phyloP scores from a whole-genome alignment of 2,113 vertebrate species.

The Bubo scandiacus region DNA sequence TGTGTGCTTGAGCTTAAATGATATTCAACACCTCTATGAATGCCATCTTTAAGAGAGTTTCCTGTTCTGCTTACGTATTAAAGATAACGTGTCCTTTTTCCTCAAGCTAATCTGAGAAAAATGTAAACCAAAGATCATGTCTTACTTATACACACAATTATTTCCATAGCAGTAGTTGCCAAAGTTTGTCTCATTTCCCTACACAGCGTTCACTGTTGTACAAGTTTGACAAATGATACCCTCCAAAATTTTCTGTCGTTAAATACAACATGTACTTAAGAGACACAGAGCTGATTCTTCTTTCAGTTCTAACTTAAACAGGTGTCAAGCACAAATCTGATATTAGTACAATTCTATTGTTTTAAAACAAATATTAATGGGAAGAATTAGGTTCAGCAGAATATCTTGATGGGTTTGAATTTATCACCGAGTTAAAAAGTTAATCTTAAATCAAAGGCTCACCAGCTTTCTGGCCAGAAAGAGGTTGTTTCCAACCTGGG shows the following conservation, averaged over 20 bases:
- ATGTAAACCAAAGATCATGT: neutral
- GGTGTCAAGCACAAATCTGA: neutral
- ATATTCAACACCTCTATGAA: neutral
- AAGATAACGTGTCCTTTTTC: neutral
- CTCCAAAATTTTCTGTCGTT: neutral
- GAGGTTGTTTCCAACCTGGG: neutral
- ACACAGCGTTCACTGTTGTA: neutral
- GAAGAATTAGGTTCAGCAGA: neutral
- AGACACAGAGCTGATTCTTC: neutral
- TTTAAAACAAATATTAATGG: neutral
- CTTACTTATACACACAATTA: neutral
- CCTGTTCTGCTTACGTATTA: neutral
- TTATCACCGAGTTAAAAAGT: neutral
- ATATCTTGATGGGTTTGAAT: neutral
- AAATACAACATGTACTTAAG: neutral
- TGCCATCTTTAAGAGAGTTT: neutral
- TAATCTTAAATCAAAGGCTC: neutral
- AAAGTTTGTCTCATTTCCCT: neutral
- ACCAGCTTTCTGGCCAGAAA: neutral
- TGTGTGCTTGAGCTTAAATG: neutral
- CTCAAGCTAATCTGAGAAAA: neutral
- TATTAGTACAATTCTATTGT: neutral
- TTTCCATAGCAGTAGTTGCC: neutral
- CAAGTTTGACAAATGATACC: neutral
- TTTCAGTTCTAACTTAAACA: neutral